Base-by-base conservation (phyloP, 2,113 vertebrate species). In the Morone chrysops region DNA sequence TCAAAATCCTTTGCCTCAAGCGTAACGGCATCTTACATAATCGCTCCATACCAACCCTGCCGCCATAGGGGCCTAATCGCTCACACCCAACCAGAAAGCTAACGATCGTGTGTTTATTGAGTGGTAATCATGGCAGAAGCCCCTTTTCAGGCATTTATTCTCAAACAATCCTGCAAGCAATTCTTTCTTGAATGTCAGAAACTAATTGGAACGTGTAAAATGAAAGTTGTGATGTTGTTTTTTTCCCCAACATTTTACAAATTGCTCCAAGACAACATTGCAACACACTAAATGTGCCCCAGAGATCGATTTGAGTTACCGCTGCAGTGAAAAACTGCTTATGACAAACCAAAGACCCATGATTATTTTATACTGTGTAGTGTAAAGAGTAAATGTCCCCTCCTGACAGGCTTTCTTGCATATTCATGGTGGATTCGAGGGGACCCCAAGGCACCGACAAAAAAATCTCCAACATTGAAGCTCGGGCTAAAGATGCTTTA, bases 1-100 rank as follows among this genome's bases (percentile, higher is more conserved):
- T 84, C 78, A 54, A 88, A 90, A 89, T 92, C 89, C 75, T 93
- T 77, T 4, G 60, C 82, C 70, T 87, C 38, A 50, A 72, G 79
- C 81, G 83, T 62, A 78, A 84, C 85, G 73, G 77, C 22, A 4
- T 73, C 91, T 92, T 92, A 87, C 67, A 48, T 81, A 90, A 88
- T 50, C n/a, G 0, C 60, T 68, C 72, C 74, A 75, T 76, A 86
- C 75, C 83, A 92, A 93, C 86, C 22, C 48, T 1, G 17, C 78
- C 50, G 8, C 62, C 62, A 5, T 40, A 1, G 16, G 74, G 45
- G 63, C 38, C 60, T 79, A 13, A 85, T 69, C 45, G 31, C 71
- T 80, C 68, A 62, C 81, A 20, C 76, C 83, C 70, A 61, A 45
- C 36, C 47, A 7, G 6, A 75, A n/a, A 73, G n/a, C 72, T 80